These are phyloP conservation scores for Pygoscelis adeliae DNA, from an alignment of 2,113 vertebrate species.

Conservation along the genomic window DNA sequence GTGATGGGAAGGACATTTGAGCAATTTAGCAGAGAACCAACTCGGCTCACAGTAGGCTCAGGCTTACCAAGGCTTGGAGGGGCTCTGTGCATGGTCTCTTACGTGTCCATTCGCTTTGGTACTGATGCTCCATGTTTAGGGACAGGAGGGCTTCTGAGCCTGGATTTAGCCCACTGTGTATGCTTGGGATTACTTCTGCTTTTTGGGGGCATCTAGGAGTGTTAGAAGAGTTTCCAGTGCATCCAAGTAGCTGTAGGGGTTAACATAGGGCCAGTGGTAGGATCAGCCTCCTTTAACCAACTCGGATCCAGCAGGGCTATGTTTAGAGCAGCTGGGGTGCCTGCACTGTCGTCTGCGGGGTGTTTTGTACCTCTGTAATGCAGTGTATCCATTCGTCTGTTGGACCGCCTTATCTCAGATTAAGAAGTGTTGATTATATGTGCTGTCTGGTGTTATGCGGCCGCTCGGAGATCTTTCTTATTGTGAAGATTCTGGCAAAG, in stretches of 20 bases:
- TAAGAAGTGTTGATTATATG: neutral
- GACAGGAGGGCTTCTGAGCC: neutral
- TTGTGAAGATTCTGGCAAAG: neutral
- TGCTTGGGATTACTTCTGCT: neutral
- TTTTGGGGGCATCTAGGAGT: rapidly evolving
- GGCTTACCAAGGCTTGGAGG: neutral
- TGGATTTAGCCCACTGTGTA: neutral
- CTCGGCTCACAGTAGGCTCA: neutral
- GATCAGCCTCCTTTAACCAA: neutral
- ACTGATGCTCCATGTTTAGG: neutral
- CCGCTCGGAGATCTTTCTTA: neutral
- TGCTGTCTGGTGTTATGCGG: neutral
- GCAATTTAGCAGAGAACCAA: neutral
- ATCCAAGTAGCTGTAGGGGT: neutral
- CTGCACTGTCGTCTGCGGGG: neutral
- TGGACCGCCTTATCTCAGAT: neutral
- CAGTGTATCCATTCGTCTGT: neutral
- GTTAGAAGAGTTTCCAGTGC: neutral
- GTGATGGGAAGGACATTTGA: neutral
- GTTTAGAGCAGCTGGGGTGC: neutral
- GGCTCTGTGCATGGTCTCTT: neutral
- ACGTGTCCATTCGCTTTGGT: rapidly evolving
- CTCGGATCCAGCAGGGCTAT: neutral
- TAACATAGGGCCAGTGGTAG: neutral
- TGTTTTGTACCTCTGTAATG: neutral